Evolutionary conservation across 2,797 vertebrate genomes (phyloP).

Genomic region (Sebastolobus alascanus): DNA sequence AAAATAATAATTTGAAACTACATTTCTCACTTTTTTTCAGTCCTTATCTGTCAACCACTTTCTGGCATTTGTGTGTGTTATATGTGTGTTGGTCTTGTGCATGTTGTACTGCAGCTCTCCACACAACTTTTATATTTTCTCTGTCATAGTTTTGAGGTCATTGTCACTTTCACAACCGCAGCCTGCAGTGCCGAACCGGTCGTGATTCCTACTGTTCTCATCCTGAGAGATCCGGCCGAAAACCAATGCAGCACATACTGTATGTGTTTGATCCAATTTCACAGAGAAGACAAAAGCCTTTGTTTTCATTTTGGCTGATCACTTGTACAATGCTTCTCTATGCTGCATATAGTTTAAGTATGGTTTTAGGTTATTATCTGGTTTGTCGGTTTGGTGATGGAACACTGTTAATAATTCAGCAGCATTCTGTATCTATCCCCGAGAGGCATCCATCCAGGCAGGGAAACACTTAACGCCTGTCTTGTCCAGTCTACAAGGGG

Average conservation of each 20-base stretch:
- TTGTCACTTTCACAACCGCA: not conserved
- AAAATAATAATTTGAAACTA: not conserved
- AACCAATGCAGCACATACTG: not conserved
- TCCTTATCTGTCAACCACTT: slow-evolving; percentile 3
- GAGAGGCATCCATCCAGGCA: slow-evolving; percentile 6
- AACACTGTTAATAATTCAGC: slow-evolving; percentile 38
- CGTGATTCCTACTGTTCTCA: slow-evolving; percentile 4
- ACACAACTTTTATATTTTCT: not conserved
- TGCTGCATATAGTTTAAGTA: slow-evolving; percentile 2
- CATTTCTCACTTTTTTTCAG: not conserved
- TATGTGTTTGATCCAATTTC: slow-evolving; percentile 37
- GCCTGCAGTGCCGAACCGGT: slow-evolving; percentile 2
- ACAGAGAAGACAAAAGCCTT: slow-evolving; percentile 21
- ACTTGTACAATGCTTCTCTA: not conserved
- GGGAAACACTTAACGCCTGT: slow-evolving; percentile 9
- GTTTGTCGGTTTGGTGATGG: slow-evolving; percentile 21
- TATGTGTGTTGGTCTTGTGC: not conserved
- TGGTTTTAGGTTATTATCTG: slow-evolving; percentile 21
- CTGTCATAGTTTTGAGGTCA: slow-evolving; percentile 36
- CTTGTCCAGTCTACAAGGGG: not conserved
- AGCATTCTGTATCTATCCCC: slow-evolving; percentile 23
- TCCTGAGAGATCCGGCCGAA: slow-evolving; percentile 8
- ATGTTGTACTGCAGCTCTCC: not conserved
- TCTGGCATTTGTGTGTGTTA: not conserved
- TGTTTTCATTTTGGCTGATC: slow-evolving; percentile 28